phyloP scores from a whole-genome alignment of 1,140 invertebrate species.

The Aricia agestis region DNA sequence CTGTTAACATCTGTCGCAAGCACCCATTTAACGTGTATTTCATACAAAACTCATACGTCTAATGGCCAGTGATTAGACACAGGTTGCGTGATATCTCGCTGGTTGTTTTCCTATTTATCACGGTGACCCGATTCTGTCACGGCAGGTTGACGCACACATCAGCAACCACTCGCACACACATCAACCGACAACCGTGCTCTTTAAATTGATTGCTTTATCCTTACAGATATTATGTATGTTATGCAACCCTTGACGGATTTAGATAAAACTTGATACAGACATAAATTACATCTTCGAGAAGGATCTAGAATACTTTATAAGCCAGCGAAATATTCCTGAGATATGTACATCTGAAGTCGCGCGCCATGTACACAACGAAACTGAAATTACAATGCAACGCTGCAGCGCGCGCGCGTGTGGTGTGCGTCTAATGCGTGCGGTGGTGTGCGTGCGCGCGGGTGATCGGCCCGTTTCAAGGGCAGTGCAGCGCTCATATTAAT shows the following conservation, averaged over 20 bases:
- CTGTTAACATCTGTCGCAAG: neutral
- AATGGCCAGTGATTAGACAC: constrained; percentile 16
- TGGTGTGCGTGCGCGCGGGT: constrained; percentile 59
- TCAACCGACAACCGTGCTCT: constrained; percentile 7
- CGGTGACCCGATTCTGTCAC: constrained; percentile 36
- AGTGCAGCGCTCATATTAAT: constrained; percentile 72
- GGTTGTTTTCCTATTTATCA: constrained; percentile 36
- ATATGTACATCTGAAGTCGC: neutral
- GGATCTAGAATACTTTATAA: too few species aligned
- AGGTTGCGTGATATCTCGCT: constrained; percentile 34
- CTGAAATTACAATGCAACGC: constrained; percentile 65
- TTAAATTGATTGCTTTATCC: neutral
- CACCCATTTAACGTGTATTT: neutral
- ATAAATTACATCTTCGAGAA: too few species aligned
- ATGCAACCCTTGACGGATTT: neutral
- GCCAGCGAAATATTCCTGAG: too few species aligned
- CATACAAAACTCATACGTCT: neutral
- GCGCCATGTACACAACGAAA: constrained; percentile 46
- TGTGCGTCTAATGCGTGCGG: constrained; percentile 41
- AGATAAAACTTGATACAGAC: too few species aligned
- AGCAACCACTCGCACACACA: neutral
- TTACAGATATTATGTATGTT: neutral
- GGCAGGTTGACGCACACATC: constrained; percentile 1
- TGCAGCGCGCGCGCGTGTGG: constrained; percentile 43
- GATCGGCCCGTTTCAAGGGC: constrained; percentile 72